Percentiles rank a stretch among this genome's conserved stretches.
Evolutionary conservation across 2,888 invertebrate genomes (phyloP).

Genomic region (Leptinotarsa juncta): DNA sequence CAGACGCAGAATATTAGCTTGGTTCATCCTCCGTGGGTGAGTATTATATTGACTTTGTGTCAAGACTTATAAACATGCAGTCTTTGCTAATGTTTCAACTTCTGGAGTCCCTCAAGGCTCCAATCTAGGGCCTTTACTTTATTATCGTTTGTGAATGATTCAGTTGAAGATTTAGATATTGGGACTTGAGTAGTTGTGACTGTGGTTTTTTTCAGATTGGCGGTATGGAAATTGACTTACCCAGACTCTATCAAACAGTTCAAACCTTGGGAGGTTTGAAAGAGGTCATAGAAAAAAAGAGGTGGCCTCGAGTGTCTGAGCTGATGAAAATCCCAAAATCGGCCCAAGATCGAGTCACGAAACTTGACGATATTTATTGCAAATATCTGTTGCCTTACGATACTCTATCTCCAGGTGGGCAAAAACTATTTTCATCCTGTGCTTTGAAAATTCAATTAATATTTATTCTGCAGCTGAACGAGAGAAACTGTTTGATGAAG

Average conservation of each 20-base stretch:
- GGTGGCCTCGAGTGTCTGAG: conserved; percentile 89
- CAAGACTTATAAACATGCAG: not conserved
- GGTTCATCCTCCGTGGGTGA: conserved; percentile 82
- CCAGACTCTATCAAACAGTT: conserved; percentile 86
- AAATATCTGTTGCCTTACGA: conserved; percentile 92
- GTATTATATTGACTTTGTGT: conserved; percentile 47
- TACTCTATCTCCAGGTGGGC: conserved; percentile 77
- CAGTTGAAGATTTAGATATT: too few relatives aligned
- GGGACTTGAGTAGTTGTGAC: too few relatives aligned
- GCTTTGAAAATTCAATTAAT: not conserved
- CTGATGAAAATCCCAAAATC: conserved; percentile 86
- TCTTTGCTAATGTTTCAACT: too few relatives aligned
- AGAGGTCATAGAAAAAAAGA: conserved; percentile 87
- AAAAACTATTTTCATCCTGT: not conserved
- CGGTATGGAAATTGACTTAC: conserved; percentile 90
- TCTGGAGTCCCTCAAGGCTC: too few relatives aligned
- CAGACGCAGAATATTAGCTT: conserved; percentile 81
- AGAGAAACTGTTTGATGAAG: conserved; percentile 77
- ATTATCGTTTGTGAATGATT: too few relatives aligned
- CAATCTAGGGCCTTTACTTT: too few relatives aligned
- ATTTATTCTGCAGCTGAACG: conserved; percentile 72
- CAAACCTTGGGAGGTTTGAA: conserved; percentile 87
- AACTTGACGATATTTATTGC: conserved; percentile 89
- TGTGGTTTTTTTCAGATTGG: conserved; percentile 73
- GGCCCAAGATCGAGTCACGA: conserved; percentile 82